A percentile compares a stretch with the other conserved stretches of the same genome.
Evolutionary conservation across 2,797 vertebrate genomes (phyloP).

Genomic region (Chelon labrosus): DNA sequence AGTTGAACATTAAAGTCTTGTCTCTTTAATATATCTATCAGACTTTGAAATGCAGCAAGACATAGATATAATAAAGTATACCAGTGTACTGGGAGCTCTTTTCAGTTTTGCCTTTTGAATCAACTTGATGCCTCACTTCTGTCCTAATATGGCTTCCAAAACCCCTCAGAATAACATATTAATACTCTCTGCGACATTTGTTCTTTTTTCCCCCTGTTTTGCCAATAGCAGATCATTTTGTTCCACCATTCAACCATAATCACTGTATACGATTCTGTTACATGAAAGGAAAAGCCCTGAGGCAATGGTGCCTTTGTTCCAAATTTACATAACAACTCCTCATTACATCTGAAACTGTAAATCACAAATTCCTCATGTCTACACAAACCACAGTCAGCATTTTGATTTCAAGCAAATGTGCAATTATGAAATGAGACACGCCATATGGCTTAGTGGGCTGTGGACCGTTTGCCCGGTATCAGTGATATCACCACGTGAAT

Average conservation of each 20-base stretch:
- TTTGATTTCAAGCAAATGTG: conserved; percentile 50
- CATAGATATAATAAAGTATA: conserved; percentile 11
- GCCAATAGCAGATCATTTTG: conserved; percentile 52
- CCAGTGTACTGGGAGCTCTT: background rate
- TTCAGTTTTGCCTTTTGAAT: conserved; percentile 35
- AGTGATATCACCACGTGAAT: conserved; percentile 18
- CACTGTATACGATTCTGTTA: conserved; percentile 46
- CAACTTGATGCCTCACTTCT: conserved; percentile 22
- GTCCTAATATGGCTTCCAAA: conserved; percentile 3
- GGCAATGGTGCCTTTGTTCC: conserved; percentile 60
- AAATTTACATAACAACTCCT: conserved; percentile 67
- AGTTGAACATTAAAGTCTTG: background rate
- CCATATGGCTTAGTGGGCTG: conserved; percentile 36
- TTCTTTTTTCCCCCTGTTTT: conserved; percentile 42
- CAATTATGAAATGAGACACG: conserved; percentile 36
- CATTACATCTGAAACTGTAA: conserved; percentile 56
- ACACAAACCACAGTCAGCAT: conserved; percentile 30
- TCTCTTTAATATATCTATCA: conserved; percentile 12
- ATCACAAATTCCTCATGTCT: conserved; percentile 38
- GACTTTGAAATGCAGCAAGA: conserved; percentile 16
- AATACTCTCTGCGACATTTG: conserved; percentile 51
- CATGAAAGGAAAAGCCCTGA: conserved; percentile 57
- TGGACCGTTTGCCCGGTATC: conserved; percentile 18
- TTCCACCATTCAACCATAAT: conserved; percentile 44
- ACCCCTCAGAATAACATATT: conserved; percentile 38